A percentile compares a stretch with the other conserved stretches of the same genome.
Evolutionary conservation across 2,797 vertebrate species (phyloP).

Genomic region (Chaetodon trifasciatus): DNA sequence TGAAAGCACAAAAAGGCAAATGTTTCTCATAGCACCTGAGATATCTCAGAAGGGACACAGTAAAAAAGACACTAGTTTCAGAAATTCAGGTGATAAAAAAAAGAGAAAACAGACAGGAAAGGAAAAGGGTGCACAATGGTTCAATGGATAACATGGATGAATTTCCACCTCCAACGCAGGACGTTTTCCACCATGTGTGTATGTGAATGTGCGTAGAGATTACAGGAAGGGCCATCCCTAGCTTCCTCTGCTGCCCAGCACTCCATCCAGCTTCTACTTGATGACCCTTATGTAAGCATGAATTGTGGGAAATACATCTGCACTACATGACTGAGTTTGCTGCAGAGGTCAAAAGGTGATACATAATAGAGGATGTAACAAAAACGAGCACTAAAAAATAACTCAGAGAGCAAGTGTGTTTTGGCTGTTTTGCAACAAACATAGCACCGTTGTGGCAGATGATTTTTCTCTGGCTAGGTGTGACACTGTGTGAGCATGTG

Average conservation of each 20-base stretch:
- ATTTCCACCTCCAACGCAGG: slow-evolving; percentile 13
- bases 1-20: slow-evolving; percentile 2
- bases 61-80: slow-evolving; percentile 4
- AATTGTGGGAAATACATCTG: slow-evolving; percentile 56
- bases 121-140: slow-evolving; percentile 12
- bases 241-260: slow-evolving; percentile 37
- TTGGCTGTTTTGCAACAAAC: slow-evolving; percentile 30
- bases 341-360: slow-evolving; percentile 28
- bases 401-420: not conserved
- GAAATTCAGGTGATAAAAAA: slow-evolving; percentile 18
- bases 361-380: slow-evolving; percentile 11
- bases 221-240: slow-evolving; percentile 51
- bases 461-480: slow-evolving; percentile 47
- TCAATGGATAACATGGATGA: slow-evolving; percentile 20
- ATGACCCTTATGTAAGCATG: slow-evolving; percentile 54
- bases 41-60: not conserved
- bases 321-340: slow-evolving; percentile 23
- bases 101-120: not conserved
- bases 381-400: slow-evolving; percentile 34
- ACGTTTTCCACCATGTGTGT: slow-evolving; percentile 12
- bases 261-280: slow-evolving; percentile 44
- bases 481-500: slow-evolving; percentile 55
- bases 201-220: slow-evolving; percentile 27
- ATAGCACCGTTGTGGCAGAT: slow-evolving; percentile 26
- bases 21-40: not conserved